Evolutionary conservation across 2,797 vertebrate species (phyloP), one percentile per base, ranked within the genome.

Genomic region (Microcaecilia unicolor): DNA sequence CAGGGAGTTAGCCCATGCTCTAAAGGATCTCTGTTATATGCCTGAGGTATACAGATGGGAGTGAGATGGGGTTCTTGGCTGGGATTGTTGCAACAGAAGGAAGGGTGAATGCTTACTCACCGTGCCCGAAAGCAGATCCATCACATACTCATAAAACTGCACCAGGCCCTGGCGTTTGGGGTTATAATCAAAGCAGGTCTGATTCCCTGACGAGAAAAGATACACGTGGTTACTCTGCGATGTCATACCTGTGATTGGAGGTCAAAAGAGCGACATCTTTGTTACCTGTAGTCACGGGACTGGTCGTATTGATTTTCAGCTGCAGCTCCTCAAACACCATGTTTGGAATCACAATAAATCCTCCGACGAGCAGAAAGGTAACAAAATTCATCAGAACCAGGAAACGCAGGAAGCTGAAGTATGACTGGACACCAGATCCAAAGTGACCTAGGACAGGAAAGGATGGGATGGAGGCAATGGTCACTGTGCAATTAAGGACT

Each of bases 371-470:
- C 18, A 89, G 56, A 7, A 78, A 89, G 3, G 85, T 87, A 18
- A 83, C 39, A 29, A 86, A 66, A 63, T 93, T 93, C 11, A 93
- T 82, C 12, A 90, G 29, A 19, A 95, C 81, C 58, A 93, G 67
- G 60, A 95, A 93, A n/a, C 86, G 74, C 41, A 93, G 70, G 44
- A 92, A 86, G 18, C 74, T 37, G 49, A 93, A 93, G 57, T 89
- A 93, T 24, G 88, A 89, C 51, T 79, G 68, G 14, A 92, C 90
- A 8, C 90, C 91, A 2, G 84, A 84, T 13, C 91, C 91, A 28
- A 88, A 95, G 53, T 90, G 84, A 9, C 90, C 91, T 93, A 62
- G 18, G 47, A 27, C 9, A 30, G 15, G 48, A 37, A 44, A 37
- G 34, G 5, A 33, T 11, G 4, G 5, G 10, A 20, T 11, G 34